Base-by-base conservation (phyloP, 2,113 vertebrate genomes). In the Tachysurus vachellii region DNA sequence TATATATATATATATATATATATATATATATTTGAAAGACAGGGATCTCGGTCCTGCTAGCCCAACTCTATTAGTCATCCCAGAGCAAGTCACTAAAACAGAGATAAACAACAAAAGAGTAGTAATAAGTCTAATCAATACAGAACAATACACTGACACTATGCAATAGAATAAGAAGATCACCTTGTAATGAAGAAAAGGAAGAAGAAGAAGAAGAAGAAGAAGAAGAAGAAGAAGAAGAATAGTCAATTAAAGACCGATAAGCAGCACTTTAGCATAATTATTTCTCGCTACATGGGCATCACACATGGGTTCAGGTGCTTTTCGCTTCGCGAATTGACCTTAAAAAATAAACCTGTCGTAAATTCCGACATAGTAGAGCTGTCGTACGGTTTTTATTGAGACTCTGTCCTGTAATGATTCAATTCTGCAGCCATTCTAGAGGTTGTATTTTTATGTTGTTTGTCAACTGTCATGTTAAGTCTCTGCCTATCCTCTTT, bases 191-290 rank as follows among this genome's bases (percentile, higher is more conserved):
- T 50, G 44, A 66, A 19, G 44, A 36, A 62, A 6, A 47, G 6
- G 44, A 47, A 47, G 44, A 47, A 47, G 44, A 47, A 47, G 44
- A 47, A 47, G 44, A 47, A 47, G 44, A 47, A 47, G 44, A 47
- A 47, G 47, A 50, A 50, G 47, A 50, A 50, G 47, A 50, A 50
- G 47, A 50, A 36, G 2, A 36, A n/a, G 19, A 61, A 82, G 12
- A 44, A 62, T 12, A 61, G 36, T 62, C 53, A 62, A 47, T 64
- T 64, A 14, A 36, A 8, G 21, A 47, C n/a, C 4, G 16, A 66
- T 66, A 53, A 66, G 81, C 19, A 83, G 61, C 61, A 66, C 13
- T 66, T 66, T 83, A 66, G 44, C 3, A 50, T 83, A 83, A 83
- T 83, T n/a, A 19, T 19, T 64, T 83, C 44, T 66, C 61, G 5